Base-by-base conservation (phyloP, 2,888 invertebrate species). In the Loripinus fragilis region DNA sequence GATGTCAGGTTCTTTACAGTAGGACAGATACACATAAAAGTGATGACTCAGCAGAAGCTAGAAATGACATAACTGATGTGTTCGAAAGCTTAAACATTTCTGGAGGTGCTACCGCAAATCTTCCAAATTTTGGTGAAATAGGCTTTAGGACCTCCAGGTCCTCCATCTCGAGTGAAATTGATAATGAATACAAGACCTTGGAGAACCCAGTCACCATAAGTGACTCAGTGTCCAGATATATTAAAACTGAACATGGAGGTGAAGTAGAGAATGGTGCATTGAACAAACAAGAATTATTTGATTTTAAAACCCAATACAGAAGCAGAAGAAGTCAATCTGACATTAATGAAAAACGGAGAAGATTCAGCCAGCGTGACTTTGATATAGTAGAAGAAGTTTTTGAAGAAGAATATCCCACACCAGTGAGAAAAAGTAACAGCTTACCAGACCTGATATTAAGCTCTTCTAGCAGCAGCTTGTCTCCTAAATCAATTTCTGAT, bases 361-460 rank as follows among this genome's bases (percentile, higher is more conserved):
- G 48, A 25, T 75, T n/a, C 41, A 65, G 71, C 1, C 65, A 50
- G 12, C 60, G 30, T 30, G 52, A 41, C 30, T 66, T 25, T 35
- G 65, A 30, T 2, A 66, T 66, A 3, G 60, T 71, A 64, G 70
- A 71, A 17, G 65, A 70, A 0, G 52, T 45, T 0, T 69, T 23
- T 28, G 66, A 75, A n/a, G 66, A 50, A 30, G 70, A 71, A 0
- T 28, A 65, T 42, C 23, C 10, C n/a, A 30, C 7, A 12, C 52
- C 48, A 28, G 41, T 75, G 5, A 48, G 42, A 25, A 75, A 75
- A 66, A 75, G 75, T 71, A 75, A 75, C 42, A 75, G 75, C 48
- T 50, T 75, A 25, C 75, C 75, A 10, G 75, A 65, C 30, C 35
- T 64, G 41, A 28, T 52, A 5, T 8, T 45, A 25, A 50, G 66